Percentiles rank a stretch among this genome's conserved stretches.
These are phyloP conservation scores for Chrysomallon squamiferum DNA, from an alignment of 1,140 invertebrate species.

Conservation along the genomic window DNA sequence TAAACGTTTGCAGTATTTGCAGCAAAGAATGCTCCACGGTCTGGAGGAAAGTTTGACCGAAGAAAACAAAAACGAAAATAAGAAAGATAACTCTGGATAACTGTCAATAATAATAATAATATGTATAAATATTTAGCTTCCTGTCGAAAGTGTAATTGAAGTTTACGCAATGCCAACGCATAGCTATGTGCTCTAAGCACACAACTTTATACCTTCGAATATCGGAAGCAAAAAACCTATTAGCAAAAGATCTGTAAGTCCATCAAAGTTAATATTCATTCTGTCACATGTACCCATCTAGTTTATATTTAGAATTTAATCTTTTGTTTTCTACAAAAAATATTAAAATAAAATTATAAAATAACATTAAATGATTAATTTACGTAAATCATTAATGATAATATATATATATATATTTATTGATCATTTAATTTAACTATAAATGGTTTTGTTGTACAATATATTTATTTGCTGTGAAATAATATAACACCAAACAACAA, in stretches of 20 bases:
- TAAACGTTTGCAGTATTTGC: no score
- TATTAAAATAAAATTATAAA: not conserved
- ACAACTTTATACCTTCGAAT: slow-evolving; percentile 37
- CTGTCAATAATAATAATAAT: no score
- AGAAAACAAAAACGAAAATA: no score
- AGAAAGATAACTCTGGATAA: no score
- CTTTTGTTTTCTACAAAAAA: not conserved
- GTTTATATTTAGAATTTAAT: not conserved
- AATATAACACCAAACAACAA: no score
- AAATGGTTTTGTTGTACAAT: no score
- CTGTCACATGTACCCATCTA: not conserved
- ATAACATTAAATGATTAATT: not conserved
- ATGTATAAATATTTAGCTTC: no score
- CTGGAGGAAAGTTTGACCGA: no score
- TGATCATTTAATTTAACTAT: not conserved
- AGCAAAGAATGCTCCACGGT: no score
- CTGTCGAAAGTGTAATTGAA: no score
- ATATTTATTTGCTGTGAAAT: no score
- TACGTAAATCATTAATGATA: not conserved
- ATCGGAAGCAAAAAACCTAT: slow-evolving; percentile 35
- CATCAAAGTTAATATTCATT: not conserved
- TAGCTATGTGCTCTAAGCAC: slow-evolving; percentile 27
- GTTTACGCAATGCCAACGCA: not conserved
- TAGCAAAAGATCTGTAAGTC: slow-evolving; percentile 40
- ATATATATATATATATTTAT: not conserved